Conservation (phyloP, 2,888 invertebrate genomes). For the Tuta absoluta region DNA sequence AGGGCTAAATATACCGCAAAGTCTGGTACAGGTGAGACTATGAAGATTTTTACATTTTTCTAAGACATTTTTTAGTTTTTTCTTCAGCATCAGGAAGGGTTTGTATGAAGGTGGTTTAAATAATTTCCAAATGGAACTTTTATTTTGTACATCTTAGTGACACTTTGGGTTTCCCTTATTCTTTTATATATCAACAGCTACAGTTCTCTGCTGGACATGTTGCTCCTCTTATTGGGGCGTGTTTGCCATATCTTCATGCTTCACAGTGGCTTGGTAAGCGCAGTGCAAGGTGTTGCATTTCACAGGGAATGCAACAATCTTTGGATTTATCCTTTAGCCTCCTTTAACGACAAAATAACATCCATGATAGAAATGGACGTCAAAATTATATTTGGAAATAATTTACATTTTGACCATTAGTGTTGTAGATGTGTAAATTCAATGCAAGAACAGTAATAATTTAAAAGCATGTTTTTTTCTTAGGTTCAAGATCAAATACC, state of each 20-base stretch:
- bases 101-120: constrained; percentile 14
- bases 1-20: constrained; percentile 73
- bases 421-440: constrained; percentile 27
- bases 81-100: constrained; percentile 34
- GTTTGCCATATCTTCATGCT: too few relatives aligned
- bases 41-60: constrained; percentile 74
- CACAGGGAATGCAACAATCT: too few relatives aligned
- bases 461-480: constrained; percentile 38
- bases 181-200: too few relatives aligned
- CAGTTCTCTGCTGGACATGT: too few relatives aligned
- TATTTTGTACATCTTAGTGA: not conserved
- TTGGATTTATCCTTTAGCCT: too few relatives aligned
- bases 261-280: too few relatives aligned
- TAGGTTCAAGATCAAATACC: constrained; percentile 99
- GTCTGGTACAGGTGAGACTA: constrained; percentile 79
- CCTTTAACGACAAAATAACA: not conserved
- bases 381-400: constrained; percentile 22
- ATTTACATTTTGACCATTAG: constrained; percentile 21
- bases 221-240: too few relatives aligned
- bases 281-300: too few relatives aligned
- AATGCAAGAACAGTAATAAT: not conserved
- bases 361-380: not conserved
- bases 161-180: too few relatives aligned
- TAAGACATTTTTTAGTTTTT: constrained; percentile 70
- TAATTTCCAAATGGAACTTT: constrained; percentile 20